Evolutionary conservation across 2,113 vertebrate genomes (phyloP), one percentile per base, ranked within the genome.

Genomic region (Origma solitaria): DNA sequence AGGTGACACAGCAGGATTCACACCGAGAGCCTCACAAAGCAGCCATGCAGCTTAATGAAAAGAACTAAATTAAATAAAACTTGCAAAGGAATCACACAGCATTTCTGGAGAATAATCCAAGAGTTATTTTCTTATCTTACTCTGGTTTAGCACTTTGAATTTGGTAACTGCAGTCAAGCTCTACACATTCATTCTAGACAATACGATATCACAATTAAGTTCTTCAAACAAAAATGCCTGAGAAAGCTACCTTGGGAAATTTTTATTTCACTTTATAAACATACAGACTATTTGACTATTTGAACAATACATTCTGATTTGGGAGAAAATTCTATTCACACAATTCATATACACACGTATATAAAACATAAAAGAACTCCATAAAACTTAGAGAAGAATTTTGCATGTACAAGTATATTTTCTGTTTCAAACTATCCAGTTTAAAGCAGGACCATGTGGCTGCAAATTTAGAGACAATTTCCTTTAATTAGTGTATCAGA

Each of bases 291-390:
- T 24, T 65, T 51, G 9, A 71, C 4, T 50, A 87, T 24, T 65
- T 51, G 22, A 78, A 73, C 15, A 85, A 44, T 53, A 85, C 10
- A 38, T 35, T 76, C 33, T 61, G 27, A 76, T 44, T n/a, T 66
- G 13, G 31, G 19, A 69, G 31, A 94, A 77, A 79, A 76, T 42
- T 60, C 30, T 69, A 37, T 68, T 49, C 65, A 57, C 8, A 51
- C 2, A 77, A 47, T 44, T 79, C 33, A 78, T 19, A 64, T 2
- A 17, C 2, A 14, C 0, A 1, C 30, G 9, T 11, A 71, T 5
- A 42, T 27, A 49, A 82, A 66, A 50, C 0, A 0, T 7, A 27
- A 38, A 37, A 82, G 76, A 60, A n/a, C 5, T 19, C 20, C 8
- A 5, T 17, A 62, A 68, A 61, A 70, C 17, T 33, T 49, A 18